Base-by-base conservation (phyloP, 1,140 invertebrate genomes). In the Tribolium castaneum region DNA sequence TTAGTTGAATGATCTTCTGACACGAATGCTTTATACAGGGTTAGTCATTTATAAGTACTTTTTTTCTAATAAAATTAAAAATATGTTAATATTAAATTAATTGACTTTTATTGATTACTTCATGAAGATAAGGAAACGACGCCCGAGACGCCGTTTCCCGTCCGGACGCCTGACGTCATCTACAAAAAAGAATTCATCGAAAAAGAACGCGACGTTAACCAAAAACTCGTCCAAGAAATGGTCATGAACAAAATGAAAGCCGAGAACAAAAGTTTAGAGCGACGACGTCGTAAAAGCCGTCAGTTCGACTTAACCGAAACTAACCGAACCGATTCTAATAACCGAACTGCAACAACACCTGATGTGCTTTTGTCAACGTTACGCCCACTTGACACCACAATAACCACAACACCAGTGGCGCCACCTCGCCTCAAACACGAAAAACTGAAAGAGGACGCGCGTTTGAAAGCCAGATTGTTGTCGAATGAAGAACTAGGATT, bases 181-280 rank as follows among this genome's bases (percentile, higher is more conserved):
- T 85, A 85, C 71, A 83, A 81, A 30, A 86, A 85, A 75, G 85
- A 86, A 76, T 78, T 82, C 74, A 85, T 86, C 39, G 82, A 85
- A 78, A 84, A 85, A 76, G 85, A 85, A 76, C 62, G 85, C 0
- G 84, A 86, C 50, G 78, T 82, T n/a, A 86, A 86, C 62, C 85
- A 86, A 74, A 85, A 82, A 54, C 75, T 86, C 6, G 80, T 86
- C n/a, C 92, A 94, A 82, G 93, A 94, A 84, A 88, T 95, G 84
- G 90, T 95, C 22, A 93, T 95, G 91, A 93, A 93, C 70, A 94
- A 94, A 84, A 88, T 94, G 54, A 90, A 92, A 78, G 90, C 91
- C 9, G 91, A 92, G 78, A 93, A 92, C 77, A 92, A 92, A 79
- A 89, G 81, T 14, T 59, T 86, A 16, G 85, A 86, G 52, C 66